Evolutionary conservation across 2,113 vertebrate species (phyloP).

Genomic region (Triplophysa tibetana): DNA sequence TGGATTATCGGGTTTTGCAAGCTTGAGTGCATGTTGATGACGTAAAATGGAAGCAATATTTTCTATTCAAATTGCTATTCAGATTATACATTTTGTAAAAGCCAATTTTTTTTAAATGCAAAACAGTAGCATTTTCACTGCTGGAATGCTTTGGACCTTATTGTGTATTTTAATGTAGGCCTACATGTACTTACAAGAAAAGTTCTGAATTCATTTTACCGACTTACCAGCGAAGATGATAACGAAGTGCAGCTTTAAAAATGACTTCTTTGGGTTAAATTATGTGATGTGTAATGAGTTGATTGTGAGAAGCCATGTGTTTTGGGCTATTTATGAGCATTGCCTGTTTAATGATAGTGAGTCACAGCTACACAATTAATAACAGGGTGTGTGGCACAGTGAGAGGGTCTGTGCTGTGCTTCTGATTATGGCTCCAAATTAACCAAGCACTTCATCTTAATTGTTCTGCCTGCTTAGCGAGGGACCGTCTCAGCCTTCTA

Average conservation of each 20-base stretch:
- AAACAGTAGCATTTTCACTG: too few species aligned
- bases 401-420: slow-evolving; percentile 41
- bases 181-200: too few species aligned
- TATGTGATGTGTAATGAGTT: neutral
- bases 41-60: too few species aligned
- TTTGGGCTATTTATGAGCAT: slow-evolving; percentile 8
- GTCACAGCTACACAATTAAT: slow-evolving; percentile 53
- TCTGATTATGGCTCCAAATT: slow-evolving; percentile 55
- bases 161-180: too few species aligned
- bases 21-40: too few species aligned
- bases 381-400: slow-evolving; percentile 54
- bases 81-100: too few species aligned
- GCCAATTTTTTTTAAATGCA: too few species aligned
- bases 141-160: too few species aligned
- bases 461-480: slow-evolving; percentile 61
- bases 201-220: too few species aligned
- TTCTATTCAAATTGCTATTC: too few species aligned
- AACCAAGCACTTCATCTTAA: slow-evolving; percentile 61
- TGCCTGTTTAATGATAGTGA: slow-evolving; percentile 40
- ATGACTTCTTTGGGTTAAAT: neutral
- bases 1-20: too few species aligned
- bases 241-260: neutral
- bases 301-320: slow-evolving; percentile 1
- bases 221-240: neutral
- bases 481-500: slow-evolving; percentile 46